Evolutionary conservation across 2,888 invertebrate genomes (phyloP).

Genomic region (Drosophila engyochracea): DNA sequence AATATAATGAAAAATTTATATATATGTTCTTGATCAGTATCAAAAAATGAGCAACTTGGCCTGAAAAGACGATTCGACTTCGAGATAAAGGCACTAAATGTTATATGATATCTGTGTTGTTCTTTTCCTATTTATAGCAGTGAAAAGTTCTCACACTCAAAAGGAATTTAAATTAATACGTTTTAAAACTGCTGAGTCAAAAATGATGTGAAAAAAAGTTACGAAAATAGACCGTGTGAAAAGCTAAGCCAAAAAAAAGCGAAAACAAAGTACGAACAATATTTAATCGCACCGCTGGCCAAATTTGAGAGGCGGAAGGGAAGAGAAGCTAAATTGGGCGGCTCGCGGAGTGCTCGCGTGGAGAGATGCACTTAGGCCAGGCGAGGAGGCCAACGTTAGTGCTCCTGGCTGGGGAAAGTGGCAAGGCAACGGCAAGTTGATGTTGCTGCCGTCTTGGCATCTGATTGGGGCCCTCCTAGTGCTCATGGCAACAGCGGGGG

Average conservation of each 20-base stretch:
- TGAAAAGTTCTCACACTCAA: neutral
- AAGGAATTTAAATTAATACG: neutral
- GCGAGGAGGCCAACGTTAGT: conserved; percentile 60
- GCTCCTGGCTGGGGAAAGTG: conserved; percentile 61
- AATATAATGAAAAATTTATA: neutral
- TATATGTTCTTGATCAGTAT: neutral
- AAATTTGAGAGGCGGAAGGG: conserved; percentile 2
- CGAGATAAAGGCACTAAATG: neutral
- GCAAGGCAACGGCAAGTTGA: conserved; percentile 83
- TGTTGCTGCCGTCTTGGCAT: conserved; percentile 85
- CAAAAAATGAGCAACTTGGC: fast-evolving
- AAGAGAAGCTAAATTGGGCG: conserved; percentile 17
- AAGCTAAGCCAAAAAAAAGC: conserved; percentile 9
- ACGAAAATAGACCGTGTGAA: conserved; percentile 18
- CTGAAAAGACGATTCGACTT: neutral
- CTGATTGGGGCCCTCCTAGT: conserved; percentile 85
- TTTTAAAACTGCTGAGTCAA: neutral
- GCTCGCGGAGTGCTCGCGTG: conserved; percentile 6
- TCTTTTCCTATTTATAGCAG: neutral
- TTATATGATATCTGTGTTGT: neutral
- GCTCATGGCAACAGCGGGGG: conserved; percentile 85
- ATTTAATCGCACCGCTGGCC: conserved; percentile 11
- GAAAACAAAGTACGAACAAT: neutral
- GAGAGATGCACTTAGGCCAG: conserved; percentile 73
- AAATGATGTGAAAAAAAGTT: neutral